Percentiles rank a stretch among this genome's conserved stretches.
Conservation (phyloP, 2,797 vertebrate genomes). For the Chiloscyllium punctatum region DNA sequence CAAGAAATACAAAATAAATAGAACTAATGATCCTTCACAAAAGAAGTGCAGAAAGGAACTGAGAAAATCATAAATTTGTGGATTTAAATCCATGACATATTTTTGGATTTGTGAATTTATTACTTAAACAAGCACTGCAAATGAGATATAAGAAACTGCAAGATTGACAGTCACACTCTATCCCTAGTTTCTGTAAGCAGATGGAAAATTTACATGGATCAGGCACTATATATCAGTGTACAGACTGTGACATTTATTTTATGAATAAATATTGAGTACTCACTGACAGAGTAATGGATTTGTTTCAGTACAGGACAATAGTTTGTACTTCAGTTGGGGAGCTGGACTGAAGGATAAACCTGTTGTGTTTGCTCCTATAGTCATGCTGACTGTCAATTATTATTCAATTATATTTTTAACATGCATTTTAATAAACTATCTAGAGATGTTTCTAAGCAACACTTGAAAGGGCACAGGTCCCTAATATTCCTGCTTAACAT, state of each 20-base stretch:
- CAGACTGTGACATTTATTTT: constrained; percentile 18
- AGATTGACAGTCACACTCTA: not conserved
- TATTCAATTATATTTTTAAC: not conserved
- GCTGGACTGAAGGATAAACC: not conserved
- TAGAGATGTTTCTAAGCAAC: not conserved
- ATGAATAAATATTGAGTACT: not conserved
- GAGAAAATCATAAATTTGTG: not conserved
- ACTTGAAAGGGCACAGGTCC: not conserved
- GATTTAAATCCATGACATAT: not conserved
- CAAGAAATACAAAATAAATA: not conserved
- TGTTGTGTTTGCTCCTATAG: not conserved
- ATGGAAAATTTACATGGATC: constrained; percentile 9
- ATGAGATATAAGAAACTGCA: not conserved
- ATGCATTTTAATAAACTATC: not conserved
- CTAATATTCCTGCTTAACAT: not conserved
- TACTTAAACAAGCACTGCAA: not conserved
- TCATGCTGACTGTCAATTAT: not conserved
- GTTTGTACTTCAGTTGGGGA: not conserved
- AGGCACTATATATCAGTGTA: not conserved
- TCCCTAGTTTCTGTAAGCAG: constrained; percentile 2
- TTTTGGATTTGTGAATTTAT: not conserved
- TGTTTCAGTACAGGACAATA: not conserved
- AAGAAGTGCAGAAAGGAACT: not conserved
- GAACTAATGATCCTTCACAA: not conserved
- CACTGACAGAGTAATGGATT: not conserved